Base-by-base conservation (phyloP, 1,140 invertebrate genomes). In the Bombus sylvicola region DNA sequence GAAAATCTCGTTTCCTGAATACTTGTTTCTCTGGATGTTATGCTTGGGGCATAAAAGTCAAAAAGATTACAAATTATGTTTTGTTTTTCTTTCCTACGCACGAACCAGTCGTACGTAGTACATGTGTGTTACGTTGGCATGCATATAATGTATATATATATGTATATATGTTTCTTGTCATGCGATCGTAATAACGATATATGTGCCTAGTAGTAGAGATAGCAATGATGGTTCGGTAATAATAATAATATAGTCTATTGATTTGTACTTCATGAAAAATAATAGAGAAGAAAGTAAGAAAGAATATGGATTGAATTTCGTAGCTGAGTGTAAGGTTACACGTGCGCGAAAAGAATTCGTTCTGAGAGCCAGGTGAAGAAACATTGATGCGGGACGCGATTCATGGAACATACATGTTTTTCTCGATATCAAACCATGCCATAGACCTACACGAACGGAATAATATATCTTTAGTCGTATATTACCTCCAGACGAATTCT, bases 1-100 rank as follows among this genome's bases (percentile, higher is more conserved):
- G 68, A 84, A 84, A 84, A 72, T 84, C 74, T 79, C 76, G 76
- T 84, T 84, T 72, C 68, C 53, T 72, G 76, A 84, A 34, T 79
- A 71, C 18, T 43, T 80, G 68, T 80, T 15, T 53, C 5, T 47
- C n/a, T 34, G 3, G 9, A 1, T 39, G 22, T 34, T 62, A 31
- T 22, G 0, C 0, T 18, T 25, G 9, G 34, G 47, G 10, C n/a
- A 10, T 64, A 64, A 75, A 79, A 66, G 41, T 34, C 41, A 83
- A 62, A 81, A 31, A 47, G 3, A 18, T 62, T 37, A n/a, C 5
- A 68, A 34, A 25, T 83, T 8, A 22, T 12, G 6, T 73, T 28
- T 39, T 25, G 25, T 43, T 62, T 13, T 25, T 39, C 37, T 10
- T 8, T 74, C 1, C 1, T 28, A 15, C 13, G 37, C 68, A 53